Conservation (phyloP, 2,888 invertebrate species). For the Autographa pulchrina region DNA sequence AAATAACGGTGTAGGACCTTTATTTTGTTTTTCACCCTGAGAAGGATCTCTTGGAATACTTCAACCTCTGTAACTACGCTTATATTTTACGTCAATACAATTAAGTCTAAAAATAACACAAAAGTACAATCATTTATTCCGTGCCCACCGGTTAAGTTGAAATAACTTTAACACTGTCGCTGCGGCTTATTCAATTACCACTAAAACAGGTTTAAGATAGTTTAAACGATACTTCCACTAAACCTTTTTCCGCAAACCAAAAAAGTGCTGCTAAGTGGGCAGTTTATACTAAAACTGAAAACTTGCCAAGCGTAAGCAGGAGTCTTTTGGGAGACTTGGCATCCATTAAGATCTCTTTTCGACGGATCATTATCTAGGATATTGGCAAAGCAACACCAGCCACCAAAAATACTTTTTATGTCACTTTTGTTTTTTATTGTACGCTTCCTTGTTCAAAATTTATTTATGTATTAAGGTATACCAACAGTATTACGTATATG, state of each 20-base stretch:
- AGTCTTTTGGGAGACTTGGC: constrained; percentile 33
- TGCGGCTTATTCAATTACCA: neutral
- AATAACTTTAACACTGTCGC: neutral
- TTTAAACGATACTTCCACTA: constrained; percentile 20
- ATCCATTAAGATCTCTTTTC: constrained; percentile 31
- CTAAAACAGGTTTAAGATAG: constrained; percentile 2
- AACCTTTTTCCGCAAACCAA: constrained; percentile 13
- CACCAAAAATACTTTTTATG: neutral
- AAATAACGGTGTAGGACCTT: too few species aligned
- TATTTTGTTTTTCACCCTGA: too few species aligned
- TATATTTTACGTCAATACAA: too few species aligned
- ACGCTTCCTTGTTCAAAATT: neutral
- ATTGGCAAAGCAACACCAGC: constrained; percentile 9
- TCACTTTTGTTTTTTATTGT: neutral
- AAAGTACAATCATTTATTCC: too few species aligned
- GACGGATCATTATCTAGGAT: constrained; percentile 25
- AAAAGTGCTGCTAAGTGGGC: constrained; percentile 24
- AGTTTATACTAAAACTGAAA: constrained; percentile 36
- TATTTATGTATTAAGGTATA: too few species aligned
- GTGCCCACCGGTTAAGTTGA: neutral
- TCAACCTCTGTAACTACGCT: too few species aligned
- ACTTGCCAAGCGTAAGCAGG: constrained; percentile 31
- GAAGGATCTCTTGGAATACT: too few species aligned
- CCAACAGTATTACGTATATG: too few species aligned
- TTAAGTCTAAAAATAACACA: too few species aligned